Conservation (phyloP, 53 echinoderm and acorn worm species). For the Holothuria leucospilota region DNA sequence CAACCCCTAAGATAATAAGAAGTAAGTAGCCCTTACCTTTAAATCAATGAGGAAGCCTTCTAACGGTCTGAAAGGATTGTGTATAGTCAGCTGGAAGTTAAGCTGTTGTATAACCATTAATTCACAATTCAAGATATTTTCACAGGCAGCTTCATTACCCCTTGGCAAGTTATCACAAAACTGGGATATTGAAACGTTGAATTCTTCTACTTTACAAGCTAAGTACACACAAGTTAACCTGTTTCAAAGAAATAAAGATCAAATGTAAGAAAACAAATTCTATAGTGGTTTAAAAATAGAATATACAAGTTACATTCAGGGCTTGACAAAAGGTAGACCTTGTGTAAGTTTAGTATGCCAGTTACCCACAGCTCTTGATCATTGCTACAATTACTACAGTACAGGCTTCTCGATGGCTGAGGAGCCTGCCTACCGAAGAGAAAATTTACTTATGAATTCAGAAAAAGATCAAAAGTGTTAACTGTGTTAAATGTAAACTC, state of each 20-base stretch:
- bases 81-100: slow-evolving; percentile 92
- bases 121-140: slow-evolving; percentile 82
- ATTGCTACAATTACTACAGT: too few species aligned
- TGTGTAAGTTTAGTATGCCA: too few species aligned
- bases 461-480: background rate
- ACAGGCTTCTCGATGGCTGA: too few species aligned
- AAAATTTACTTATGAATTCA: too few species aligned
- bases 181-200: slow-evolving; percentile 97
- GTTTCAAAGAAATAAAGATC: background rate
- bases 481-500: too few species aligned
- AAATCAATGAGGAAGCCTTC: slow-evolving; percentile 96
- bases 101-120: slow-evolving; percentile 91
- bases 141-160: slow-evolving; percentile 77
- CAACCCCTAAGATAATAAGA: too few species aligned
- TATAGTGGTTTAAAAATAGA: background rate
- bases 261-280: background rate
- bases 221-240: slow-evolving; percentile 98
- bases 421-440: too few species aligned
- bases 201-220: slow-evolving; percentile 97
- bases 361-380: too few species aligned
- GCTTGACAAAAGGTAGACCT: too few species aligned
- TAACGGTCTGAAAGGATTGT: slow-evolving; percentile 94
- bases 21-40: slow-evolving; percentile 62
- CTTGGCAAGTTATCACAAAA: slow-evolving; percentile 84
- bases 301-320: too few species aligned